Base-by-base conservation (phyloP, 2,888 invertebrate species). In the Lepidochrysops patricia region DNA sequence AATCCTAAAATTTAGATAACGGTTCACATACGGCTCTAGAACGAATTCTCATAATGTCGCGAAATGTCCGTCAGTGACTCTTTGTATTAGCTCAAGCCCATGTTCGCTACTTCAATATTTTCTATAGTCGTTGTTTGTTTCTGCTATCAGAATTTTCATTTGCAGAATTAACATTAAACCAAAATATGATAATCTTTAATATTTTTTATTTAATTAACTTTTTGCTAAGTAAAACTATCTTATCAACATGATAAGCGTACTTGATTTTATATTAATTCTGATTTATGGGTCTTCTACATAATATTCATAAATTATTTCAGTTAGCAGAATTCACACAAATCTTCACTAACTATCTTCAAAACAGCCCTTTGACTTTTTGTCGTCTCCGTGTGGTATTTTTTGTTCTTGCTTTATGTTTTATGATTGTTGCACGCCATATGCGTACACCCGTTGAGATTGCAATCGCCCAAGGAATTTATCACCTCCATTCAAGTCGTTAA, bases 371-470 rank as follows among this genome's bases (percentile, higher is more conserved):
- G 15, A 54, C 49, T 64, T 70, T 70, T 70, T 71, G 62, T 64
- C 67, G 64, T 65, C 69, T 57, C 67, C 62, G 70, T 67, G 72
- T 72, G 68, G 68, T 67, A 63, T 63, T 63, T 68, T 69, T 67
- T 64, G 62, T 61, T 57, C 64, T 65, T 65, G 65, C 64, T 66
- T 64, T 64, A 64, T 69, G 64, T 65, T 68, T 60, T 70, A 73
- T 72, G 72, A 75, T 70, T 75, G 76, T 78, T 77, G 78, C 73
- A 68, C 63, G 63, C 82, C 82, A 81, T 80, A 80, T 81, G 80
- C 68, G 76, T 69, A 66, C 73, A 72, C 67, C 69, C 68, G 70
- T 64, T 62, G 60, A 65, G 80, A 81, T 83, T 65, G 76, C 77
- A 73, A 82, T 79, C 78, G 69, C 68, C 66, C 43, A 23, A 68